Percentiles rank a stretch among this genome's conserved stretches.
These are phyloP conservation scores for Columba guinea DNA, from an alignment of 2,797 vertebrate species.

Conservation along the genomic window DNA sequence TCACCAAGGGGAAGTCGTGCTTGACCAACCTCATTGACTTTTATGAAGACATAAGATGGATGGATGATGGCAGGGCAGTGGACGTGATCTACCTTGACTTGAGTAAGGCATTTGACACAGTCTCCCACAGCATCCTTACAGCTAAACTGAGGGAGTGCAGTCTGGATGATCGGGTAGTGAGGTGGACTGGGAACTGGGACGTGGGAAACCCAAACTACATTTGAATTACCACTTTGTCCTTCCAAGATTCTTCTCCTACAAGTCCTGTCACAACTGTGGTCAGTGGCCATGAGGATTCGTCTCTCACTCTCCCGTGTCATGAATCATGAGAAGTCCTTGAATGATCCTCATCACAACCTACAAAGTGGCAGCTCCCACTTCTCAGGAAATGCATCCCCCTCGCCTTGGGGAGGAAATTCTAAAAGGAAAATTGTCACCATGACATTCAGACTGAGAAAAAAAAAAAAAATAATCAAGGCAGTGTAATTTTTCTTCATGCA, in stretches of 20 bases:
- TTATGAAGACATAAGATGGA: too few relatives aligned
- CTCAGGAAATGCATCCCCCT: not conserved
- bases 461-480: not conserved
- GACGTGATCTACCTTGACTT: too few relatives aligned
- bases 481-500: not conserved
- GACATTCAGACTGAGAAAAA: not conserved
- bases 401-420: not conserved
- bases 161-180: too few relatives aligned
- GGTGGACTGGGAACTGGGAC: too few relatives aligned
- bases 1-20: too few relatives aligned
- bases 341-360: not conserved
- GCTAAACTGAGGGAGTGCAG: too few relatives aligned
- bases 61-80: too few relatives aligned
- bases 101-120: too few relatives aligned
- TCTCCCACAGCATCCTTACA: too few relatives aligned
- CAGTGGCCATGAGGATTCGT: not conserved
- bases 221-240: not conserved
- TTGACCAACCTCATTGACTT: too few relatives aligned
- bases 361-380: not conserved
- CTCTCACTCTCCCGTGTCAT: not conserved
- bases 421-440: not conserved
- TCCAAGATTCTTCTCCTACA: not conserved
- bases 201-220: not conserved
- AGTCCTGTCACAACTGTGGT: too few relatives aligned
- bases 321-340: not conserved